Evolutionary conservation across 2,113 vertebrate species (phyloP).

Genomic region (Syrrhaptes paradoxus): DNA sequence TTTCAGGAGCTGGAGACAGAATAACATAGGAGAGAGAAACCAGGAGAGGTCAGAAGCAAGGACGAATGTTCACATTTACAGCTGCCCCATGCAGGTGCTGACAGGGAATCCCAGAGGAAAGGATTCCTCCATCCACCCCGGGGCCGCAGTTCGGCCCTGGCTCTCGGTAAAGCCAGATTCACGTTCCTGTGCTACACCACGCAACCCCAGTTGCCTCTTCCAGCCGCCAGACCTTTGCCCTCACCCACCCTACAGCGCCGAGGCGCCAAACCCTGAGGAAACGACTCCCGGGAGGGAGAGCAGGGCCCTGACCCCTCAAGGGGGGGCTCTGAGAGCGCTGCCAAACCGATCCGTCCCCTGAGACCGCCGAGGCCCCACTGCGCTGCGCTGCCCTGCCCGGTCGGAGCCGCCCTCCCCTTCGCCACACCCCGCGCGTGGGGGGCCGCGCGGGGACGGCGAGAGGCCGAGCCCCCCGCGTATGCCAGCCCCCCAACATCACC

Average conservation of each 20-base stretch:
- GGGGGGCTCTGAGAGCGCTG: neutral
- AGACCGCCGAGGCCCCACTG: too few species aligned
- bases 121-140: rapidly evolving
- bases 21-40: neutral
- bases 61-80: rapidly evolving
- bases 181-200: rapidly evolving
- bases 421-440: neutral
- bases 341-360: neutral
- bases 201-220: rapidly evolving
- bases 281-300: rapidly evolving
- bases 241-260: rapidly evolving
- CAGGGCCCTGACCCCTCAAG: rapidly evolving
- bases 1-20: neutral
- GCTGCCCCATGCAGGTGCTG: rapidly evolving
- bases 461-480: rapidly evolving
- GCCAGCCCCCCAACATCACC: neutral
- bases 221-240: rapidly evolving
- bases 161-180: rapidly evolving
- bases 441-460: neutral
- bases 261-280: neutral
- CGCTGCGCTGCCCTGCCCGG: too few species aligned
- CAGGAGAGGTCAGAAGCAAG: neutral
- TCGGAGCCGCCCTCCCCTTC: neutral
- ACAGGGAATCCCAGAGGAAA: neutral
- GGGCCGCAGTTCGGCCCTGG: rapidly evolving